Percentiles rank a stretch among this genome's conserved stretches.
Evolutionary conservation across 2,797 vertebrate species (phyloP).

Genomic region (Calcarius lapponicus): DNA sequence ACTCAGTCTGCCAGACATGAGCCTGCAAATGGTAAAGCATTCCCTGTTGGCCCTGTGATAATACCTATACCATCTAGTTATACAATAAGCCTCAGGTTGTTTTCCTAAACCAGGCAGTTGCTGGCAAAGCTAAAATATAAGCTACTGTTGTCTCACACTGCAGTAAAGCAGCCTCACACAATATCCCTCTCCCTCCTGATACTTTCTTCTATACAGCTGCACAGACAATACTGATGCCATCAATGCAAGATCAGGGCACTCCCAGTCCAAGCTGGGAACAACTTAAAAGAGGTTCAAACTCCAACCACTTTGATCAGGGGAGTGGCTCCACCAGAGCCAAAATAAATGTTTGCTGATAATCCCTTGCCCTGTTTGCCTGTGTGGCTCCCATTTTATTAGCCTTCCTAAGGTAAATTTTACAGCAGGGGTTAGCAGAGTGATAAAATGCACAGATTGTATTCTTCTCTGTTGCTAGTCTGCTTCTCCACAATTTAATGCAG

Average conservation of each 20-base stretch:
- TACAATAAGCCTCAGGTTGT: constrained; percentile 46
- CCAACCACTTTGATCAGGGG: constrained; percentile 23
- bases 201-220: neutral
- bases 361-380: neutral
- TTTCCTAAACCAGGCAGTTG: neutral
- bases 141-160: neutral
- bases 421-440: constrained; percentile 31
- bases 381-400: constrained; percentile 45
- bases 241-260: neutral
- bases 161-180: neutral
- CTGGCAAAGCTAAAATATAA: constrained; percentile 39
- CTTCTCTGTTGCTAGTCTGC: neutral
- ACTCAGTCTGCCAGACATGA: neutral
- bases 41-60: constrained; percentile 4
- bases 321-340: constrained; percentile 40
- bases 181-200: neutral
- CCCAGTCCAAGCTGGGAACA: neutral
- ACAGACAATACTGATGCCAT: neutral
- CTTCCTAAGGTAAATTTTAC: constrained; percentile 51
- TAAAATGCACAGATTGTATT: constrained; percentile 34
- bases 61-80: constrained; percentile 15
- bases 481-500: neutral
- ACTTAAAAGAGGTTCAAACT: constrained; percentile 49
- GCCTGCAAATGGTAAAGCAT: neutral
- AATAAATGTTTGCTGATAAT: constrained; percentile 62